Base-by-base conservation (phyloP, 2,888 invertebrate genomes). In the Rosalia funebris region DNA sequence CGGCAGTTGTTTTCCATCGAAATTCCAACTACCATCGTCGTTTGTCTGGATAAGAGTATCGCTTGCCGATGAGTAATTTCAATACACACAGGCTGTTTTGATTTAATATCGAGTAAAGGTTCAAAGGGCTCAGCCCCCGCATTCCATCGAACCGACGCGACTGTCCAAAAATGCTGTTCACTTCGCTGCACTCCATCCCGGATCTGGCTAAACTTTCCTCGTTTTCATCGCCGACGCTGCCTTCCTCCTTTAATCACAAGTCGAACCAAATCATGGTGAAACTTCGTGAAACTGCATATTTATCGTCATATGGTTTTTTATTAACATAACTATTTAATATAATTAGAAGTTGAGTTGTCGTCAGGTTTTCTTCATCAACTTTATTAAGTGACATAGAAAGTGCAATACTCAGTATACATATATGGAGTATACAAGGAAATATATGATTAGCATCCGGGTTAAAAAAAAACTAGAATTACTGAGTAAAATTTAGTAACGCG, bases 21-120 rank as follows among this genome's bases (percentile, higher is more conserved):
- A 59, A 59, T 59, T 59, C 59, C 59, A 36, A 25, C 25, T 25
- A 25, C 7, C n/a, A 34, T 17, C 32, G 34, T 50, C 57, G 57
- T 50, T 48, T 50, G 46, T 41, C 41, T 47, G 44, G 14, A 47
- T 55, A 42, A 36, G 45, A 14, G 46, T 19, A 50, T 37, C 56
- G 39, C 45, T 56, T 42, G 50, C 58, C 57, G 59, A 57, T 64
- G 60, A 60, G 60, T 62, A 62, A 66, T 64, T 68, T 66, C 68
- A 66, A 65, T 66, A 63, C 57, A 53, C 50, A 62, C 60, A 65
- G 59, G 52, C 64, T 68, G 66, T 71, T 69, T 69, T 69, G 69
- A 69, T 71, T 71, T 66, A 71, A 69, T 69, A 69, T 69, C 65
- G 54, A 60, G 53, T 47, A 20, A 53, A 63, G 60, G 66, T 63